Percentiles rank a stretch among this genome's conserved stretches.
phyloP scores from a whole-genome alignment of 2,797 vertebrate genomes.

The Chromobotia macracanthus region DNA sequence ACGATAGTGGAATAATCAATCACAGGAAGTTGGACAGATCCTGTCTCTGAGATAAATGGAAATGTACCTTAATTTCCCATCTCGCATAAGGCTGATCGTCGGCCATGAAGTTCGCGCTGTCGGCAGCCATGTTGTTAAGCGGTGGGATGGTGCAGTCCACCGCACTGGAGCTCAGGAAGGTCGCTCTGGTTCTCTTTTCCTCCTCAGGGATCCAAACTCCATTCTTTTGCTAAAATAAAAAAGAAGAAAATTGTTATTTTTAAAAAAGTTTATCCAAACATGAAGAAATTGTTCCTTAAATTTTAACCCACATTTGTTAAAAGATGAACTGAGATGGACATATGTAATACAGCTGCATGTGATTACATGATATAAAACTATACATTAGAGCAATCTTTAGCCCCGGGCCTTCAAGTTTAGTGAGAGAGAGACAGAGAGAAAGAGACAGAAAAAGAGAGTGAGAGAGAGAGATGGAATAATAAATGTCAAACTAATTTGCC shows the following conservation, averaged over 20 bases:
- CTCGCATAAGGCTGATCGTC: conserved; percentile 77
- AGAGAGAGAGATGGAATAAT: conserved; percentile 31
- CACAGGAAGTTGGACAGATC: background rate
- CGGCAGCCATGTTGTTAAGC: conserved; percentile 68
- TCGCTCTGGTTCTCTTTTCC: conserved; percentile 75
- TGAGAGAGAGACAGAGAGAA: no score
- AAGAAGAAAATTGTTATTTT: background rate
- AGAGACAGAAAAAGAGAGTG: background rate
- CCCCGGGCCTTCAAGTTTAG: conserved; percentile 9
- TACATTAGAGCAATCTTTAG: conserved; percentile 47
- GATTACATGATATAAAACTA: conserved; percentile 25
- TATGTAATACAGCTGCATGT: conserved; percentile 22
- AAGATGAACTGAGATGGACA: conserved; percentile 31
- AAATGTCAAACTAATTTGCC: conserved; percentile 51
- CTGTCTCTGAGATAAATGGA: conserved; percentile 6
- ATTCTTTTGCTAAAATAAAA: conserved; percentile 69
- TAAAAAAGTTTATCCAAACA: no score
- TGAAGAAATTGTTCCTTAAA: background rate
- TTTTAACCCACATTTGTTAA: conserved; percentile 5
- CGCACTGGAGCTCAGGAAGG: conserved; percentile 80
- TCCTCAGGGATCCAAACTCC: conserved; percentile 75
- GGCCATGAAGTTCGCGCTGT: conserved; percentile 73
- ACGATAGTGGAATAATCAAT: conserved; percentile 12
- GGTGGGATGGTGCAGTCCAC: conserved; percentile 79
- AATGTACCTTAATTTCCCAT: conserved; percentile 84